Conservation (phyloP, 2,797 vertebrate species). For the Macroramphosus scolopax region DNA sequence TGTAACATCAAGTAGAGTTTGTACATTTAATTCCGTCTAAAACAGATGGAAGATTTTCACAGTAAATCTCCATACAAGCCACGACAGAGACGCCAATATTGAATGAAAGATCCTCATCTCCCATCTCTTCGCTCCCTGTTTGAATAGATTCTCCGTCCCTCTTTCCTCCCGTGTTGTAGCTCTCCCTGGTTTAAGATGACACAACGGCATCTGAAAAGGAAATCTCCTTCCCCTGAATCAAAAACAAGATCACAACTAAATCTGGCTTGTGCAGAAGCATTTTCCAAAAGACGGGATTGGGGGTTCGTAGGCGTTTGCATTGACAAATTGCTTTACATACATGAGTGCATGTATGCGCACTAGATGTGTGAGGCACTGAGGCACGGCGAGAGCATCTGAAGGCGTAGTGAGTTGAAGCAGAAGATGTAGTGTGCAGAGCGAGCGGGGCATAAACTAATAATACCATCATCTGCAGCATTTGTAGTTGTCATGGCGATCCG, state of each 20-base stretch:
- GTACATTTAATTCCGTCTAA: constrained; percentile 13
- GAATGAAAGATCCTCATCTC: constrained; percentile 27
- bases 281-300: constrained; percentile 11
- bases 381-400: constrained; percentile 55
- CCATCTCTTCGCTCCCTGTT: too few species aligned
- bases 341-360: constrained; percentile 28
- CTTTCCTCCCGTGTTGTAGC: constrained; percentile 14
- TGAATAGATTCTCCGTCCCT: too few species aligned
- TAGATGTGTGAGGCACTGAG: constrained; percentile 19
- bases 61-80: too few species aligned
- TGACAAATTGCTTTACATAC: constrained; percentile 31
- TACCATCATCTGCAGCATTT: constrained; percentile 52
- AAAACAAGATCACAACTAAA: constrained; percentile 23
- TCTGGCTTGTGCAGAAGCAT: constrained; percentile 3
- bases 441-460: constrained; percentile 59
- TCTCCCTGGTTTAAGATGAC: constrained; percentile 10
- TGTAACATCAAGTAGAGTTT: constrained; percentile 18
- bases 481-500: constrained; percentile 62
- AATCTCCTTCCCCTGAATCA: constrained; percentile 20
- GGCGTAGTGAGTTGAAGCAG: constrained; percentile 55
- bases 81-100: too few species aligned
- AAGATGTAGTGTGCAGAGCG: constrained; percentile 39
- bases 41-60: constrained; percentile 30
- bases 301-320: constrained; percentile 25
- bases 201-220: constrained; percentile 20